These are phyloP conservation scores for Chlorodrepanis virens DNA, from an alignment of 2,113 vertebrate genomes.

Conservation along the genomic window DNA sequence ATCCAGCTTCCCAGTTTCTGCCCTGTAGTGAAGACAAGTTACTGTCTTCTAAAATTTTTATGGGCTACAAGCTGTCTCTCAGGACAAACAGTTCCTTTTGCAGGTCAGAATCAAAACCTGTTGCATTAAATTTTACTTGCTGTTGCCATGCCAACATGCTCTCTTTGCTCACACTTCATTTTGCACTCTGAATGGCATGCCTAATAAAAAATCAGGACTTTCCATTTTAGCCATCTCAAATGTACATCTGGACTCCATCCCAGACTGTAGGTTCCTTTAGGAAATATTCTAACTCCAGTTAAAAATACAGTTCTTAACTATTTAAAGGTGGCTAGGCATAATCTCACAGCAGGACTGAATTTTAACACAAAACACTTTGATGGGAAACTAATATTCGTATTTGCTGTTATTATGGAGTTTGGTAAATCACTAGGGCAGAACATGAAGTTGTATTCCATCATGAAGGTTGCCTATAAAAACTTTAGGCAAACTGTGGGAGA, in stretches of 20 bases:
- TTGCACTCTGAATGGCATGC: conserved; percentile 41
- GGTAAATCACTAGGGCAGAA: not conserved
- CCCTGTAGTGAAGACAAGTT: not conserved
- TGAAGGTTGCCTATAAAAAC: not conserved
- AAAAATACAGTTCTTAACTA: conserved; percentile 31
- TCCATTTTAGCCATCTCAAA: conserved; percentile 58
- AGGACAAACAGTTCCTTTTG: conserved; percentile 52
- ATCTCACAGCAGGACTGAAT: not conserved
- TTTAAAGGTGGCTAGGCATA: conserved; percentile 4
- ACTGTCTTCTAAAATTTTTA: conserved; percentile 46
- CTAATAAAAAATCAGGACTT: conserved; percentile 62
- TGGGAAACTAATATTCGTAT: not conserved
- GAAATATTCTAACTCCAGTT: conserved; percentile 45
- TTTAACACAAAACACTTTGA: not conserved
- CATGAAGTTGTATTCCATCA: not conserved
- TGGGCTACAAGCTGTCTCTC: not conserved
- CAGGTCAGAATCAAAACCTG: conserved; percentile 45
- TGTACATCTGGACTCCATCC: conserved; percentile 56
- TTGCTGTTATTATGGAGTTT: not conserved
- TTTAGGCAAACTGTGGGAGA: not conserved
- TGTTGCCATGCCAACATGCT: conserved; percentile 48
- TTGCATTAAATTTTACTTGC: conserved; percentile 47
- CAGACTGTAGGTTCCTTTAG: conserved; percentile 46
- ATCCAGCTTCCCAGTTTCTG: not conserved
- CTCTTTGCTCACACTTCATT: conserved; percentile 53